Base-by-base conservation (phyloP, 2,888 invertebrate genomes). In the Aphodius sticticus region DNA sequence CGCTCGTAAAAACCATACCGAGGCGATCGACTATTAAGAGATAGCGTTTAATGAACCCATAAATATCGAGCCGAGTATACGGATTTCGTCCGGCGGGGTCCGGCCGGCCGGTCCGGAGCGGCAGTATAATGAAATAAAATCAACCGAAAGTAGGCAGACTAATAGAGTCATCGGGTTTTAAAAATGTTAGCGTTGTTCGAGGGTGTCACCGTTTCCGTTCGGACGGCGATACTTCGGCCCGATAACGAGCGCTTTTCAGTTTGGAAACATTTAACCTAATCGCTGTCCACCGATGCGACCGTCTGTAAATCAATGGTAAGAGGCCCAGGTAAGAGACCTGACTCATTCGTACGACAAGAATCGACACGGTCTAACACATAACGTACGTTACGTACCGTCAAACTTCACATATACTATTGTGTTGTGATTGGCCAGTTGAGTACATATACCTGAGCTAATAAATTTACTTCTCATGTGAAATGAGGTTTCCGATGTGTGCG, bases 141-240 rank as follows among this genome's bases (percentile, higher is more conserved):
- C 84, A 71, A 85, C 82, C 80, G 84, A 85, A 81, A 84, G 86
- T 86, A 86, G 86, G 86, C 86, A 86, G 86, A 86, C 87, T 87
- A 87, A 87, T 87, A 89, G 88, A 87, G 85, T 87, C 87, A 87
- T 87, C 88, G 86, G 84, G 85, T 84, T 81, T 74, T 84, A 84
- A 86, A 87, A 86, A 86, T 86, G 86, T 86, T 83, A 83, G 84
- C 84, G 86, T 84, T 87, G 88, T 88, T 85, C 86, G 85, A 88
- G 86, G 87, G 88, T 88, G 88, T 88, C 87, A 86, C 86, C 85
- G 85, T 86, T 86, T 87, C 86, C 86, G 87, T 86, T 85, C 84
- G 82, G 83, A 77, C 77, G 78, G 78, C 86, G 86, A 86, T 86
- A 84, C 82, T 84, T 84, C 85, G 87, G 86, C 87, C 86, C 87